Base-by-base conservation (phyloP, 2,888 invertebrate species). In the Disparrhopalites patrizii region DNA sequence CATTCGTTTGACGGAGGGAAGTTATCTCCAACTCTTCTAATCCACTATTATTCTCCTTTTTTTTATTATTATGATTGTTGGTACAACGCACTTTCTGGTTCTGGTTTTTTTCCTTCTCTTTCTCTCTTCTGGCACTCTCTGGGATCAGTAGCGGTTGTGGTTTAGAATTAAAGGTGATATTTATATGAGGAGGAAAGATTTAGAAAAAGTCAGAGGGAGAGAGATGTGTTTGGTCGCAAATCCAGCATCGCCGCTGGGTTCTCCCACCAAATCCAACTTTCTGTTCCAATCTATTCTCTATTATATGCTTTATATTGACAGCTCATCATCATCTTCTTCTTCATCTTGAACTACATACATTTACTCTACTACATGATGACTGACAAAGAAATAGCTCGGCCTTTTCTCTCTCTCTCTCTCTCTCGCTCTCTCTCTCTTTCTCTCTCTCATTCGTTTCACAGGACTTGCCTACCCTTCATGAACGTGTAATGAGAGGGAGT, bases 241-340 rank as follows among this genome's bases (percentile, higher is more conserved):
- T 61, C 60, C 50, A 61, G 60, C 50, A 61, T 61, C 31, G 60
- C 60, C 60, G 15, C 33, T 61, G 60, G 60, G 58, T 40, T 61
- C 60, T 50, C 50, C 50, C 60, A 61, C 56, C 55, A 36, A 52
- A 52, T 52, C 52, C 28, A 52, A 52, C 36, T 43, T 43, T n/a
- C n/a, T 36, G 25, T 25, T 58, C 58, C n/a, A 56, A 43, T 58
- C 43, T 40, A 30, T 56, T 38, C 27, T 57, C 36, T 61, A 50
- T 61, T 61, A 61, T 50, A 50, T 50, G 60, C 51, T 61, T 61
- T 61, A 61, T 61, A 61, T 61, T 61, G 60, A 61, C 60, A 61
- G 60, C 60, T 61, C 60, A 61, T 61, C 60, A 61, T 61, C 60
- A 50, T 61, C 60, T 23, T 61, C 57, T 38, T 38, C 30, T 27